Evolutionary conservation across 2,113 vertebrate species (phyloP).

Genomic region (Mastomys coucha): DNA sequence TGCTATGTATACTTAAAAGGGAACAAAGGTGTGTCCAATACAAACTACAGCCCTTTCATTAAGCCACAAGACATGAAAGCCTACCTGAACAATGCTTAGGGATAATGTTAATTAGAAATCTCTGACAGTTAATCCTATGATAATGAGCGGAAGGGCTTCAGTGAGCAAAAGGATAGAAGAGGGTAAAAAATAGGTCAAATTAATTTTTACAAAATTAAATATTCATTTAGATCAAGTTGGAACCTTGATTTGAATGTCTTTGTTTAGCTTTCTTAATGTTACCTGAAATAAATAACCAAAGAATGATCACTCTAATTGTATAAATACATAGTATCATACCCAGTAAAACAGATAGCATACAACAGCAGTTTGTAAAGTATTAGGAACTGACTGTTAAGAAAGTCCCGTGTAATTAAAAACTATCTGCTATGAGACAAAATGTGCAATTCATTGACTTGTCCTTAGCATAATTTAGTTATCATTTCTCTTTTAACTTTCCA

Average conservation of each 20-base stretch:
- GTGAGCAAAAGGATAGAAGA: conserved; percentile 56
- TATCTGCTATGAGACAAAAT: not conserved
- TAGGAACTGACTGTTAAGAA: not conserved
- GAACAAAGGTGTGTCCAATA: not conserved
- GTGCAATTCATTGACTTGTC: not conserved
- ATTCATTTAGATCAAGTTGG: conserved; percentile 74
- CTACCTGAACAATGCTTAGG: conserved; percentile 30
- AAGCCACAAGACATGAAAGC: conserved; percentile 47
- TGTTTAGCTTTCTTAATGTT: conserved; percentile 50
- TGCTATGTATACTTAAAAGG: conserved; percentile 59
- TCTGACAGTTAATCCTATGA: conserved; percentile 58
- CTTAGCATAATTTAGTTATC: not conserved
- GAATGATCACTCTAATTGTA: not conserved
- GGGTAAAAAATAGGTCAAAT: conserved; percentile 63
- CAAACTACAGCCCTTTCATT: conserved; percentile 64
- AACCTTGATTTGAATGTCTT: conserved; percentile 54
- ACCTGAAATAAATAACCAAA: conserved; percentile 46
- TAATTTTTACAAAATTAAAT: conserved; percentile 72
- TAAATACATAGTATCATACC: not conserved
- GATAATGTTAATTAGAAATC: conserved; percentile 35
- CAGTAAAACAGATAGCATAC: not conserved
- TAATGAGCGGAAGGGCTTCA: conserved; percentile 61
- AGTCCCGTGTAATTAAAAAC: not conserved
- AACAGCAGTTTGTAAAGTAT: not conserved
- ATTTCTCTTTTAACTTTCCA: not conserved